A percentile compares a stretch with the other conserved stretches of the same genome.
Evolutionary conservation across 2,797 vertebrate species (phyloP).

Genomic region (Tapera naevia): DNA sequence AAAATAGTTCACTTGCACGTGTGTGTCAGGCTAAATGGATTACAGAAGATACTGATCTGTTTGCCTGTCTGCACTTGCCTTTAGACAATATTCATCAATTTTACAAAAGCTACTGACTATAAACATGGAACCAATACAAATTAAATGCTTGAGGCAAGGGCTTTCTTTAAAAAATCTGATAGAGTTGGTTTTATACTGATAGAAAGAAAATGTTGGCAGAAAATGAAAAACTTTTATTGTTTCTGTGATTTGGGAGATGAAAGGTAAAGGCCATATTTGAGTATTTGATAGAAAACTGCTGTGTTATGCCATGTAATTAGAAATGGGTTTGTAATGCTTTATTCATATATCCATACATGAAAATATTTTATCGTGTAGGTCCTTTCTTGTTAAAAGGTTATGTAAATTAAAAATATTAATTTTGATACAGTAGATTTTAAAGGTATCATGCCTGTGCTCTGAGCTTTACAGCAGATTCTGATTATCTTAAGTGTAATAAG

Average conservation of each 20-base stretch:
- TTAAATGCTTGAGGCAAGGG: constrained; percentile 39
- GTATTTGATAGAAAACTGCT: constrained; percentile 6
- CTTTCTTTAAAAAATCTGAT: constrained; percentile 63
- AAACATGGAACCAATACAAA: constrained; percentile 71
- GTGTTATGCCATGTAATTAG: neutral
- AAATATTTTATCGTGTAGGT: neutral
- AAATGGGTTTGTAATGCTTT: neutral
- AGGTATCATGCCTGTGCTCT: neutral
- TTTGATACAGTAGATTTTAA: neutral
- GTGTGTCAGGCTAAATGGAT: constrained; percentile 82
- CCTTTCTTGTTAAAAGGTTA: neutral
- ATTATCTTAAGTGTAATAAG: neutral
- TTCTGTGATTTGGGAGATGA: neutral
- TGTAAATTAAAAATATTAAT: neutral
- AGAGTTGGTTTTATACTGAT: constrained; percentile 36
- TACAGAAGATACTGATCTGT: constrained; percentile 83
- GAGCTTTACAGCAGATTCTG: neutral
- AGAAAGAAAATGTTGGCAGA: constrained; percentile 40
- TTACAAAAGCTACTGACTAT: constrained; percentile 74
- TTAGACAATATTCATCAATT: constrained; percentile 83
- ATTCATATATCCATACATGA: neutral
- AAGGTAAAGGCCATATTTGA: constrained; percentile 24
- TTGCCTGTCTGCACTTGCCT: constrained; percentile 81
- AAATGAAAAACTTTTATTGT: constrained; percentile 42
- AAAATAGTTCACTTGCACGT: constrained; percentile 55